Evolutionary conservation across 1,140 invertebrate genomes (phyloP), one percentile per base, ranked within the genome.

Genomic region (Scaptomyza hsui): DNA sequence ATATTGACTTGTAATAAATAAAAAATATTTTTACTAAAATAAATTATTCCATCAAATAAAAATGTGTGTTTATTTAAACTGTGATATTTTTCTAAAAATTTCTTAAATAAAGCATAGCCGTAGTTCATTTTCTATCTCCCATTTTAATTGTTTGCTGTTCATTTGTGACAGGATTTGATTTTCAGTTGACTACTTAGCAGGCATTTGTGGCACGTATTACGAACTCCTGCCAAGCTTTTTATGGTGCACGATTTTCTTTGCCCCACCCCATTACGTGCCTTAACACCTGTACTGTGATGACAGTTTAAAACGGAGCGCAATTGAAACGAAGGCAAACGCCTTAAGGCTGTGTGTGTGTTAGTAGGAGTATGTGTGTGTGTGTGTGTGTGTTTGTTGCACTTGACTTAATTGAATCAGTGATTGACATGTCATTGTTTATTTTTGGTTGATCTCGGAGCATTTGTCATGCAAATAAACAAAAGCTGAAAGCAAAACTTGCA

Each of bases 321-420:
- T 55, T 48, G 18, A 56, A 15, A 42, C 12, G 32, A 32, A 12
- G 55, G 44, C 51, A 47, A 37, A 21, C 13, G 19, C 13, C 24
- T 60, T 16, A 18, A 32, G 26, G 26, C 52, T 57, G 41, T 37
- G 26, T 9, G 26, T 15, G 13, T 59, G 19, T 6, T n/a, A n/a
- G n/a, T n/a, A n/a, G n/a, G 55, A 13, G 9, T 12, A 13, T 67
- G 35, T 45, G 21, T 29, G 10, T 65, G 15, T 19, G 16, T 29
- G 24, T 59, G 26, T 56, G 51, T 68, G 72, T 53, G 18, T 56
- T 42, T 37, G 19, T 37, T 75, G 76, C 81, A 83, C 80, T 83
- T 86, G 72, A 80, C 72, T 76, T 83, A 86, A 83, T 83, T 83
- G 81, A 83, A 85, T 86, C 80, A 70, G 61, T 80, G 81, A 86